These are phyloP conservation scores for Sycon ciliatum DNA, from an alignment of 37 sponge, comb jelly and placozoan species.

Conservation along the genomic window DNA sequence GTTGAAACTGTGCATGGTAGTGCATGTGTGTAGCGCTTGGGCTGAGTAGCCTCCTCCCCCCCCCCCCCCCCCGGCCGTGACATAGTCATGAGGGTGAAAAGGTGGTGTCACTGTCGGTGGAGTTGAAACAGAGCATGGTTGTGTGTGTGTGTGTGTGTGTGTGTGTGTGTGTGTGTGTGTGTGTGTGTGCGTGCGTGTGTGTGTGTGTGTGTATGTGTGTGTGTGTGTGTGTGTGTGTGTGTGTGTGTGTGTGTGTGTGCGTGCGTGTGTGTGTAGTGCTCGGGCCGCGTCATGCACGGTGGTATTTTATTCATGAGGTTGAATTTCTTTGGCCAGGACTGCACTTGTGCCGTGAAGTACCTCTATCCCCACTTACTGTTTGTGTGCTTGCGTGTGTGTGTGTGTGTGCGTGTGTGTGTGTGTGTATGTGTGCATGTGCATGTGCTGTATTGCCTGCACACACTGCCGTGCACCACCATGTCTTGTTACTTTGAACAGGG, in stretches of 20 bases:
- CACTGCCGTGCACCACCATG: not conserved
- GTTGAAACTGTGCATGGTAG: too few species aligned
- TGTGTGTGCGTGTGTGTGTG: not conserved
- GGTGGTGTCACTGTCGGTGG: too few species aligned
- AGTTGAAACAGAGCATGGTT: too few species aligned
- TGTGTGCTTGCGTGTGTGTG: not conserved
- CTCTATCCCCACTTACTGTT: too few species aligned
- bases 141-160: not conserved
- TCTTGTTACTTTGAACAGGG: slow-evolving; percentile 37
- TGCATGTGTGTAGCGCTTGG: too few species aligned
- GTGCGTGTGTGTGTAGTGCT: too few species aligned
- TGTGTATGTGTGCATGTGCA: not conserved
- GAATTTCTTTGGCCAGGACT: too few species aligned
- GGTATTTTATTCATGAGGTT: too few species aligned
- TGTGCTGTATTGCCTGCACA: not conserved
- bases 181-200: not conserved
- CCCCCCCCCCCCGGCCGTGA: too few species aligned
- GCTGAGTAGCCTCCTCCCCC: too few species aligned
- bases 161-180: not conserved
- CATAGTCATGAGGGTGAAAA: too few species aligned
- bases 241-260: not conserved
- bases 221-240: not conserved
- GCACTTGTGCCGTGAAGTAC: not conserved
- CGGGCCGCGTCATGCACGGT: too few species aligned
- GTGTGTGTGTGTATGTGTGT: not conserved